Conservation (phyloP, 1,140 invertebrate genomes). For the Triops longicaudatus region DNA sequence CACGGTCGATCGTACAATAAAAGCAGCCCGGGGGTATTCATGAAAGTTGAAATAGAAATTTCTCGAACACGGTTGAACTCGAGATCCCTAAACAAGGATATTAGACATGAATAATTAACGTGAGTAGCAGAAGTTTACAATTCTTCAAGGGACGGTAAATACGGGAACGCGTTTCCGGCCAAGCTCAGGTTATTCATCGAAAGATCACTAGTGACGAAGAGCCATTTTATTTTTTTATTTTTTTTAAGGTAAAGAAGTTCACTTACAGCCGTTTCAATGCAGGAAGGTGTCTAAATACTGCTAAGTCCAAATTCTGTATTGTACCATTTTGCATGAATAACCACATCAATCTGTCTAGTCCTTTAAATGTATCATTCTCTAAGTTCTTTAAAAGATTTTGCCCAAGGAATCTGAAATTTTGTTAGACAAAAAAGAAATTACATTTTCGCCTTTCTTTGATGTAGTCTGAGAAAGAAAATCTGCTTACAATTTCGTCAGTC, state of each 20-base stretch:
- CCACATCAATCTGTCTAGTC: constrained; percentile 3
- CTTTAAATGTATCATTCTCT: constrained; percentile 13
- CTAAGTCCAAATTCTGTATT: background rate
- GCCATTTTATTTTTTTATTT: too few species aligned
- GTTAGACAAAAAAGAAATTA: too few species aligned
- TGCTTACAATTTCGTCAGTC: constrained; percentile 33
- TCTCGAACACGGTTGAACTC: constrained; percentile 34
- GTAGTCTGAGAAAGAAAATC: too few species aligned
- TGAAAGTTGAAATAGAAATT: constrained; percentile 47
- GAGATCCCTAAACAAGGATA: constrained; percentile 33
- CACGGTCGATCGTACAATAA: constrained; percentile 30
- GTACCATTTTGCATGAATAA: background rate
- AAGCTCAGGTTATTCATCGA: constrained; percentile 21
- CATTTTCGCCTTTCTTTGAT: too few species aligned
- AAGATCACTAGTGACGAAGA: constrained; percentile 19
- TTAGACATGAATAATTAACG: background rate
- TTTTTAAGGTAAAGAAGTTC: background rate
- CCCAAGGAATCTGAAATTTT: background rate
- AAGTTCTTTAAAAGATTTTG: constrained; percentile 17
- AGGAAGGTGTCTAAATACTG: constrained; percentile 25
- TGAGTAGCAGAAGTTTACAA: background rate
- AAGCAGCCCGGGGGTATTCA: constrained; percentile 39
- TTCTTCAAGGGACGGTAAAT: constrained; percentile 13
- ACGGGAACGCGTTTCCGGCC: background rate
- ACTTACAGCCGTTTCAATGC: constrained; percentile 30